A percentile compares a stretch with the other conserved stretches of the same genome.
phyloP scores from a whole-genome alignment of 1,140 invertebrate species.

The Heterodera schachtii region DNA sequence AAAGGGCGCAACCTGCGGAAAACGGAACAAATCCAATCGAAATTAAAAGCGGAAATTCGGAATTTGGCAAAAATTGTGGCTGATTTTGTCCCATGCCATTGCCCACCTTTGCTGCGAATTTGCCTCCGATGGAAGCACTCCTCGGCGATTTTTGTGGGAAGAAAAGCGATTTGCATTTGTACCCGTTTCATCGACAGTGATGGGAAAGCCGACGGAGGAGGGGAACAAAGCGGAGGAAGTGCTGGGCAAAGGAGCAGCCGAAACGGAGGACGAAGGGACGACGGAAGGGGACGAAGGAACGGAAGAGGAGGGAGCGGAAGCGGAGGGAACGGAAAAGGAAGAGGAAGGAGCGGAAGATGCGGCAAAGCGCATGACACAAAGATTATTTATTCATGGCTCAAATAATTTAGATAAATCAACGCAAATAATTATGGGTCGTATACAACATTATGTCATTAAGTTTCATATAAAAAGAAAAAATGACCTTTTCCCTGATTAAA shows the following conservation, averaged over 20 bases:
- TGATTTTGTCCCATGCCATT: background rate
- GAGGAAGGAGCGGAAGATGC: background rate
- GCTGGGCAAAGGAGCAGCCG: background rate
- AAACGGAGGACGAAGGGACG: slow-evolving; percentile 1
- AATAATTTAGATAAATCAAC: too few relatives aligned
- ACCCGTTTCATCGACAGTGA: background rate
- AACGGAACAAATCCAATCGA: background rate
- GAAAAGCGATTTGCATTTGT: background rate
- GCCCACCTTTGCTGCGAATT: background rate
- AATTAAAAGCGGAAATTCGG: background rate
- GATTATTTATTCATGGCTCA: too few relatives aligned
- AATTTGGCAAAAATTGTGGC: background rate
- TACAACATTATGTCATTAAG: too few relatives aligned
- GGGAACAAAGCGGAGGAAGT: slow-evolving; percentile 4
- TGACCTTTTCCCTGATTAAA: too few relatives aligned
- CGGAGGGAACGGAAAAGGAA: too few relatives aligned
- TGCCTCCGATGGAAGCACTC: background rate
- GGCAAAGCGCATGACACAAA: background rate
- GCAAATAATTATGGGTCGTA: too few relatives aligned
- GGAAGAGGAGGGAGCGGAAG: background rate
- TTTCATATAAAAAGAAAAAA: too few relatives aligned
- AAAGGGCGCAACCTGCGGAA: background rate
- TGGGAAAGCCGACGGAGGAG: background rate
- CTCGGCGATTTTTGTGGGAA: background rate
- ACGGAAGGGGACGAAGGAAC: too few relatives aligned